Base-by-base conservation (phyloP, 2,113 vertebrate species). In the Rynchops niger region DNA sequence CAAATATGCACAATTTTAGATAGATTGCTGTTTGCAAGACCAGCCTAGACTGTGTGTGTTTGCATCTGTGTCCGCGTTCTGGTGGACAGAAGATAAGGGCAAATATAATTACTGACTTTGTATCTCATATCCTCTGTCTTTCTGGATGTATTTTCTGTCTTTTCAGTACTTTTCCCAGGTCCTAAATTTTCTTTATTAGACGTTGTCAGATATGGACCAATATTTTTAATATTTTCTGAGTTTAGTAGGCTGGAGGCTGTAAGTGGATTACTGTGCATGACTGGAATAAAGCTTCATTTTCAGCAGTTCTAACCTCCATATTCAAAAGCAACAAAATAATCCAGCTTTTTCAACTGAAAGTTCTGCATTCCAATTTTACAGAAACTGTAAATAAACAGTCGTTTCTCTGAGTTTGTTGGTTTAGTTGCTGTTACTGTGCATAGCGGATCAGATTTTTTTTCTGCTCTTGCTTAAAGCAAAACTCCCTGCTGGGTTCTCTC, bases 371-470 rank as follows among this genome's bases (percentile, higher is more conserved):
- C 32, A 42, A n/a, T 47, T 47, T 94, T 83, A 81, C 27, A 58
- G 59, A 80, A 89, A 32, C 82, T 93, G 53, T 80, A 90, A 95
- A 93, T 59, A 79, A 88, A 52, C 34, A 25, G 8, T 69, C 2
- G 22, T 73, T 88, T 81, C 87, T 86, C 61, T 86, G 25, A 4
- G 38, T 76, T 91, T 82, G 32, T 84, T 88, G 71, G 34, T 91
- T 96, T 90, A 79, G 47, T 92, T 63, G 53, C 55, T 97, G 42
- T 81, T 95, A 47, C 38, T 59, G 59, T 45, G 22, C 27, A 67
- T 58, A 30, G 59, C 4, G 13, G 81, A 80, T 94, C 52, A 89
- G 85, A 95, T 4, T 59, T 72, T 79, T 62, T 47, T 45, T 66
- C 14, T 49, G 14, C 15, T 74, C 34, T 76, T 61, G 38, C 15